Evolutionary conservation across 2,888 invertebrate genomes (phyloP).

Genomic region (Troglohyphantes excavatus): DNA sequence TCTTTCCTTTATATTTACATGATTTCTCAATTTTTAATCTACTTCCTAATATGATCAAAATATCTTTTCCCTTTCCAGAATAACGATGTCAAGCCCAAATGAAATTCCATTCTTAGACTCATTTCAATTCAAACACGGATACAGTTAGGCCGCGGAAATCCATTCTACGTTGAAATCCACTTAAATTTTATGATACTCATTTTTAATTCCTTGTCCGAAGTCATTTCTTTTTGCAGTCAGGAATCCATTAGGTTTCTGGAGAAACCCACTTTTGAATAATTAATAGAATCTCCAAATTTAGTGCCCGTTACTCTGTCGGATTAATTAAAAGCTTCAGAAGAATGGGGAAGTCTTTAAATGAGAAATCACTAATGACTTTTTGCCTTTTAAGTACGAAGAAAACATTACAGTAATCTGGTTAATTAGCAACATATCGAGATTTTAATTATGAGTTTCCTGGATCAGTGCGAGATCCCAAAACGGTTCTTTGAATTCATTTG

Average conservation of each 20-base stretch:
- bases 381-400: neutral
- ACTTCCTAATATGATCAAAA: neutral
- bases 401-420: conserved; percentile 2
- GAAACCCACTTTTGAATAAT: conserved; percentile 5
- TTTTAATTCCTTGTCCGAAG: neutral
- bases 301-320: neutral
- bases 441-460: neutral
- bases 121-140: neutral
- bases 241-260: neutral
- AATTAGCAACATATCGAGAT: neutral
- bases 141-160: neutral
- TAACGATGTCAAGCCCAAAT: conserved; percentile 5
- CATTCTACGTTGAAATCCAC: neutral
- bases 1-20: neutral
- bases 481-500: too few relatives aligned
- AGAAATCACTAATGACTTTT: neutral
- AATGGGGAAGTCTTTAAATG: neutral
- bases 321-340: neutral
- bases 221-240: neutral
- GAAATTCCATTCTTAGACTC: neutral
- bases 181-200: neutral
- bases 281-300: neutral
- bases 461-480: neutral
- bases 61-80: neutral
- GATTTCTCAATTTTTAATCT: neutral